A percentile compares a stretch with the other conserved stretches of the same genome.
These are phyloP conservation scores for Machimus atricapillus DNA, from an alignment of 2,888 invertebrate species.

Conservation along the genomic window DNA sequence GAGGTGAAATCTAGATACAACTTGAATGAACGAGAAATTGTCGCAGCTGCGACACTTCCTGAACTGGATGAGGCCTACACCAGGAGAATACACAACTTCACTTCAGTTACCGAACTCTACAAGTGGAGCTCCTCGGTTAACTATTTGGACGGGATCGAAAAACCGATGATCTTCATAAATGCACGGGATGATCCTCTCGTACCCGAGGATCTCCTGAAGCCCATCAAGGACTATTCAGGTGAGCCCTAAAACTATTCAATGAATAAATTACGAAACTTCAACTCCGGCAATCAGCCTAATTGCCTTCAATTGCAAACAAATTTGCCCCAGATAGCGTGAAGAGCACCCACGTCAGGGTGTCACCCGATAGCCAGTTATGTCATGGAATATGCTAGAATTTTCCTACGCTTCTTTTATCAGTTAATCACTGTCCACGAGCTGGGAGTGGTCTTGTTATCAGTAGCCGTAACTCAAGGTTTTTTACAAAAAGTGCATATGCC, in stretches of 20 bases:
- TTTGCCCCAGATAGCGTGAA: not conserved
- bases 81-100: slow-evolving; percentile 78
- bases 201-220: slow-evolving; percentile 76
- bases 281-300: not conserved
- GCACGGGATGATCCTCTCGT: slow-evolving; percentile 91
- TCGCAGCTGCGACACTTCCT: slow-evolving; percentile 84
- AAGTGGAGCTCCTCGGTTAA: slow-evolving; percentile 84
- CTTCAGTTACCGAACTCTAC: slow-evolving; percentile 80
- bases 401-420: not conserved
- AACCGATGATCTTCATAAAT: slow-evolving; percentile 91
- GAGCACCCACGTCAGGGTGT: not conserved
- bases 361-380: not conserved
- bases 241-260: slow-evolving; percentile 57
- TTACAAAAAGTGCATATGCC: not conserved
- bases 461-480: not conserved
- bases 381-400: not conserved
- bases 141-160: slow-evolving; percentile 78
- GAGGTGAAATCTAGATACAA: slow-evolving; percentile 73
- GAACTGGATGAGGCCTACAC: slow-evolving; percentile 92
- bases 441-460: not conserved
- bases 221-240: slow-evolving; percentile 80
- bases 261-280: not conserved
- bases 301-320: not conserved
- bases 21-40: slow-evolving; percentile 81
- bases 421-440: not conserved